Conservation (phyloP, 2,113 vertebrate genomes). For the Cephalophus harveyi region DNA sequence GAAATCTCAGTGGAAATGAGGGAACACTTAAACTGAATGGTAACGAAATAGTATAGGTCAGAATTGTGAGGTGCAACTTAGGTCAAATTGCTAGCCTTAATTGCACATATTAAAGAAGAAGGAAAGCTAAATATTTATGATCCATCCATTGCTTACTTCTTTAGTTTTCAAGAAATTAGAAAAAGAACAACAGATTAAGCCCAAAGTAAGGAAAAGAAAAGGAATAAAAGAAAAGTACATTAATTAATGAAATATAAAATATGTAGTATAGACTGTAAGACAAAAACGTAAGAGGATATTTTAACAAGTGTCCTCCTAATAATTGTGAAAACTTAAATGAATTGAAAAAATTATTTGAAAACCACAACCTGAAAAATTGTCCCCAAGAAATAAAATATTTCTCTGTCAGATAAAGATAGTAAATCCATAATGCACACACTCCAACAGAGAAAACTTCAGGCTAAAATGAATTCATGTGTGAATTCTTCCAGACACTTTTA, state of each 20-base stretch:
- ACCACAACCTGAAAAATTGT: background rate
- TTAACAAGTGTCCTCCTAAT: background rate
- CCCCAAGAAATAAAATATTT: background rate
- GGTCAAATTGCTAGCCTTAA: background rate
- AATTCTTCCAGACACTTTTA: constrained; percentile 31
- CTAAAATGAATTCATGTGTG: constrained; percentile 30
- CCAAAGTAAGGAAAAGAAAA: background rate
- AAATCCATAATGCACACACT: constrained; percentile 31
- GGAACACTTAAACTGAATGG: constrained; percentile 19
- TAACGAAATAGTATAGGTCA: background rate
- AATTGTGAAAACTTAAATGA: background rate
- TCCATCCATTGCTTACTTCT: background rate
- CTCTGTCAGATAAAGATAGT: constrained; percentile 34
- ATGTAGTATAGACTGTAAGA: background rate
- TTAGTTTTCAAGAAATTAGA: background rate
- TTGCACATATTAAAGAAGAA: background rate
- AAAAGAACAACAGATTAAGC: background rate
- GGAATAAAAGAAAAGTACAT: background rate
- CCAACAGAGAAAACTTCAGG: constrained; percentile 38
- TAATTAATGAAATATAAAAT: background rate
- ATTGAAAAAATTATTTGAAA: background rate
- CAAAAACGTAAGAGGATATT: background rate
- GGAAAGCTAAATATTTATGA: background rate
- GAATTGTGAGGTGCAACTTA: background rate
- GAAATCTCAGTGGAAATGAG: constrained; percentile 39